Evolutionary conservation across 2,797 vertebrate species (phyloP).

Genomic region (Pyrocephalus nanus): DNA sequence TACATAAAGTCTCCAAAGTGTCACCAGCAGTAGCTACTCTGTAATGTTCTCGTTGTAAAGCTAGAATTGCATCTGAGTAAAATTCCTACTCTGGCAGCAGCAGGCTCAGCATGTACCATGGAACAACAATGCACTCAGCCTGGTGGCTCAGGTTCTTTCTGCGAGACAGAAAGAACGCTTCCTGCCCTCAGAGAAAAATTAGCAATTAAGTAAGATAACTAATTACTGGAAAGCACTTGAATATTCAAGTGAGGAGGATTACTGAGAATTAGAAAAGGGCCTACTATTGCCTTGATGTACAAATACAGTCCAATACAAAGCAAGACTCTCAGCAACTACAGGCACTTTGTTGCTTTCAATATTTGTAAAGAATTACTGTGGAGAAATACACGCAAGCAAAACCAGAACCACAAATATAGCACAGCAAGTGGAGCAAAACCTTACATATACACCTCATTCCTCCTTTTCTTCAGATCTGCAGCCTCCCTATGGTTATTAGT

Average conservation of each 20-base stretch:
- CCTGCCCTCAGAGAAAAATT: neutral
- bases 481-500: neutral
- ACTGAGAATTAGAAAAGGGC: neutral
- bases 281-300: neutral
- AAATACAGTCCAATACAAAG: neutral
- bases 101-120: neutral
- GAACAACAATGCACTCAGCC: neutral
- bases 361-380: neutral
- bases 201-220: neutral
- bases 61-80: neutral
- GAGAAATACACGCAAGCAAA: neutral
- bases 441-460: neutral
- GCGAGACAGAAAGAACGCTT: neutral
- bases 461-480: neutral
- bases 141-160: neutral
- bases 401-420: neutral
- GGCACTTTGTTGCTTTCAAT: neutral
- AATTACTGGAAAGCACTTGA: neutral
- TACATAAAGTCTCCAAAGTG: neutral
- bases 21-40: neutral
- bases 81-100: neutral
- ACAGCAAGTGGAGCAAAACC: neutral
- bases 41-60: neutral
- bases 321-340: neutral
- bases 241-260: neutral